These are phyloP conservation scores for Crypturellus tataupa DNA, from an alignment of 2,797 vertebrate genomes.

Conservation along the genomic window DNA sequence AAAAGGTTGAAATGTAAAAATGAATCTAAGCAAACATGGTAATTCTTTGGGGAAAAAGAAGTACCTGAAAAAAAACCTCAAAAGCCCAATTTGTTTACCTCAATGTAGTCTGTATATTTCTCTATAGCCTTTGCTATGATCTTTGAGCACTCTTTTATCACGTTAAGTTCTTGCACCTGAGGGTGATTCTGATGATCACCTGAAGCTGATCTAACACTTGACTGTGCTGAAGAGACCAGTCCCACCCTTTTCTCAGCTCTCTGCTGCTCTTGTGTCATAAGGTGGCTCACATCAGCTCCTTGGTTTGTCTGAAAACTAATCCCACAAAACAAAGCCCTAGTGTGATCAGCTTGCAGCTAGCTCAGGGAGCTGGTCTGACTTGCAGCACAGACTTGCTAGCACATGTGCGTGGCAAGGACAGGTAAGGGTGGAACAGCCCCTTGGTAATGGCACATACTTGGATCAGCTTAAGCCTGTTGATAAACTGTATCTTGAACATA, in stretches of 20 bases:
- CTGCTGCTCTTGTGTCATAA: not conserved
- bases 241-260: not conserved
- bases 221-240: not conserved
- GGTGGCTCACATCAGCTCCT: accelerated
- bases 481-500: not conserved
- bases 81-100: not conserved
- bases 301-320: constrained; percentile 16
- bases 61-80: not conserved
- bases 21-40: not conserved
- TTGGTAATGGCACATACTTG: not conserved
- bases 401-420: not conserved
- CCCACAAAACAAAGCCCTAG: not conserved
- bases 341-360: not conserved
- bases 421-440: not conserved
- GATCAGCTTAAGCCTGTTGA: not conserved
- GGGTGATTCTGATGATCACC: not conserved
- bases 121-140: not conserved
- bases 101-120: not conserved
- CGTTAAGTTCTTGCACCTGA: not conserved
- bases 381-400: not conserved
- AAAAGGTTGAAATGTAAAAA: not conserved
- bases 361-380: not conserved
- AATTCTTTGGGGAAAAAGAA: not conserved
- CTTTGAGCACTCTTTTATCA: not conserved
- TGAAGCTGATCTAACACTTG: constrained; percentile 5